Percentiles rank a stretch among this genome's conserved stretches.
phyloP scores from a whole-genome alignment of 1,140 invertebrate species.

The Drosophila nigromelanica region DNA sequence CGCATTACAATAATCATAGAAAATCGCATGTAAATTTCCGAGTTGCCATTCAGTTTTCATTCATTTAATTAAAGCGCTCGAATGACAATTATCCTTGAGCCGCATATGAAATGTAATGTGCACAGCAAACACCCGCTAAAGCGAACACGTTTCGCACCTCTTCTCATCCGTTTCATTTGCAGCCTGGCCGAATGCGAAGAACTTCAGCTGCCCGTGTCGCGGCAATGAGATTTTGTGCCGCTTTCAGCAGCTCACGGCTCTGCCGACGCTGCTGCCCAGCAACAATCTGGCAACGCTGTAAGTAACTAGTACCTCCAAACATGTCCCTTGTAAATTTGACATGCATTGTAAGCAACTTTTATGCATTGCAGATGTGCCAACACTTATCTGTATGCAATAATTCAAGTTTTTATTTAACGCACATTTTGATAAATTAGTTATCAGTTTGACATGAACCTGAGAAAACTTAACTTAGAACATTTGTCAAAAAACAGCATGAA shows the following conservation, averaged over 20 bases:
- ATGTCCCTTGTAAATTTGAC: too few species aligned
- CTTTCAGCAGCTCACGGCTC: slow-evolving; percentile 64
- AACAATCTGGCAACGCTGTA: slow-evolving; percentile 68
- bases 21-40: slow-evolving; percentile 31
- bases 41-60: slow-evolving; percentile 13
- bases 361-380: too few species aligned
- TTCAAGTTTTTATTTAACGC: too few species aligned
- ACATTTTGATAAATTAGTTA: too few species aligned
- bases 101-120: slow-evolving; percentile 24
- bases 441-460: too few species aligned
- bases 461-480: too few species aligned
- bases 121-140: slow-evolving; percentile 11
- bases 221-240: slow-evolving; percentile 73
- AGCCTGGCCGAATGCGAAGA: slow-evolving; percentile 67
- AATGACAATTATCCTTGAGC: slow-evolving; percentile 23
- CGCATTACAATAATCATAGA: slow-evolving; percentile 12
- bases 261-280: slow-evolving; percentile 58
- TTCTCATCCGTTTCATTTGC: slow-evolving; percentile 3
- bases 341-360: too few species aligned
- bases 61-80: slow-evolving; percentile 18
- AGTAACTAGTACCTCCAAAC: slow-evolving; percentile 42
- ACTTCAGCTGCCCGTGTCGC: slow-evolving; percentile 77
- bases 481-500: too few species aligned
- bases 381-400: too few species aligned
- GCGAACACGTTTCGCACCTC: slow-evolving; percentile 7